Percentiles rank a stretch among this genome's conserved stretches.
These are phyloP conservation scores for Hypolimnas misippus DNA, from an alignment of 2,888 invertebrate species.

Conservation along the genomic window DNA sequence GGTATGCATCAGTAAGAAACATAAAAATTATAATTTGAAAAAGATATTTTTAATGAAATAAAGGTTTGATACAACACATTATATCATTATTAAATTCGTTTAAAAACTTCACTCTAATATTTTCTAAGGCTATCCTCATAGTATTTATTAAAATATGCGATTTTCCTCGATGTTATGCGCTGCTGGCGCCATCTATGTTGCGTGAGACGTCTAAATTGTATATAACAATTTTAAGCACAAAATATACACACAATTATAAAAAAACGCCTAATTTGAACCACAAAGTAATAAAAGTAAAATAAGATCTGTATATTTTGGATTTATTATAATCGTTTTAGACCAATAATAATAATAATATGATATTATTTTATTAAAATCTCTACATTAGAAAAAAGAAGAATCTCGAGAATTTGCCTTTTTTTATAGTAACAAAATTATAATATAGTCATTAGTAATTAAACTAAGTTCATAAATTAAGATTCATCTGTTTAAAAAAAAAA, in stretches of 20 bases:
- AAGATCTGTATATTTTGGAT: not conserved
- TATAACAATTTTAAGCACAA: not conserved
- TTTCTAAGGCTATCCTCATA: too few species aligned
- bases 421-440: not conserved
- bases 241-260: not conserved
- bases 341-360: not conserved
- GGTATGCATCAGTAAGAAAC: too few species aligned
- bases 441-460: constrained; percentile 23
- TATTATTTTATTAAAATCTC: too few species aligned
- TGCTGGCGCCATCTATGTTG: too few species aligned
- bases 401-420: constrained; percentile 1
- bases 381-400: not conserved
- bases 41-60: too few species aligned
- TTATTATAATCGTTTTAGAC: not conserved
- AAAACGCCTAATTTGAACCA: not conserved
- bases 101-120: too few species aligned
- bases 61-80: too few species aligned
- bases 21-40: too few species aligned
- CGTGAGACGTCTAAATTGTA: too few species aligned
- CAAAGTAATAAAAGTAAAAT: not conserved
- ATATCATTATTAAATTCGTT: too few species aligned
- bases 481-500: constrained; percentile 19
- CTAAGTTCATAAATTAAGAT: constrained; percentile 30
- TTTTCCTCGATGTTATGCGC: too few species aligned
- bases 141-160: too few species aligned